These are phyloP conservation scores for Lemur catta DNA, from an alignment of 2,797 vertebrate genomes.

Conservation along the genomic window DNA sequence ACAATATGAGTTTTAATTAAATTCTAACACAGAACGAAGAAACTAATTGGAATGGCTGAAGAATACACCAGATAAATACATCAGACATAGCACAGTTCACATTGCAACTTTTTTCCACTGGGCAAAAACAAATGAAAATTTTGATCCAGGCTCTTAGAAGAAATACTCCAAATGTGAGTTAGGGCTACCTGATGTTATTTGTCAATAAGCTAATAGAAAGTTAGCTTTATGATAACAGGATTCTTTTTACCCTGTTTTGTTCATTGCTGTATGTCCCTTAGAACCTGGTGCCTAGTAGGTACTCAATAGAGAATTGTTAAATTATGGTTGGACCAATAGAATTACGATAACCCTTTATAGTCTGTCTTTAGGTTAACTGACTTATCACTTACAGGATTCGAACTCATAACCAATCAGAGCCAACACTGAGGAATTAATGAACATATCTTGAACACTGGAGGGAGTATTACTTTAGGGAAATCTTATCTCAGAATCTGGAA, in stretches of 20 bases:
- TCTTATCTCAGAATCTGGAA: neutral
- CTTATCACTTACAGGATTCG: neutral
- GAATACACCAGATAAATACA: neutral
- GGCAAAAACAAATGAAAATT: neutral
- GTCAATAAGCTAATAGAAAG: neutral
- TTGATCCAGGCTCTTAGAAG: neutral
- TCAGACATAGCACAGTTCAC: neutral
- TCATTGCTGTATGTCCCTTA: neutral
- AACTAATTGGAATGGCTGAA: slow-evolving; percentile 3
- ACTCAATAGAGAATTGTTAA: neutral
- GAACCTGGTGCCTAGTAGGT: neutral
- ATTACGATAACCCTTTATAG: neutral
- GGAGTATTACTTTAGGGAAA: neutral
- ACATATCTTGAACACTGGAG: neutral
- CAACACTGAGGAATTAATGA: neutral
- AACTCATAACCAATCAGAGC: neutral
- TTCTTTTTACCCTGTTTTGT: neutral
- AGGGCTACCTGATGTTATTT: neutral
- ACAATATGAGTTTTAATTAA: slow-evolving; percentile 56
- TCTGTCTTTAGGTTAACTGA: neutral
- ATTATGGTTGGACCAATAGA: neutral
- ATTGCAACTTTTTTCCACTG: neutral
- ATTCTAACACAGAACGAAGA: slow-evolving; percentile 37
- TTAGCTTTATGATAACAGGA: neutral
- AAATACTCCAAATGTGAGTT: neutral